Conservation (phyloP, 53 echinoderm and acorn worm species). For the Crossaster papposus region DNA sequence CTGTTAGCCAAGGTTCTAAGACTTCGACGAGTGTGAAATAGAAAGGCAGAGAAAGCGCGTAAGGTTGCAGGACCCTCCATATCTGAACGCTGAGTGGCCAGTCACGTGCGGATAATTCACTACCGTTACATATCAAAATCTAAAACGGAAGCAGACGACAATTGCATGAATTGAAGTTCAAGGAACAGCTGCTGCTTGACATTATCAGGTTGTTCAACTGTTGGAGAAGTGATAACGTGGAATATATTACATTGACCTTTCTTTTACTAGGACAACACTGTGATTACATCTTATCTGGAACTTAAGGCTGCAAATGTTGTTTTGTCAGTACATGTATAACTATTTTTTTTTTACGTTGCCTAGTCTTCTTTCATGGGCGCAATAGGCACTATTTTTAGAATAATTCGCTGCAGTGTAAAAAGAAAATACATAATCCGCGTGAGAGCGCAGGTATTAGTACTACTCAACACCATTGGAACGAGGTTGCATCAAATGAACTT, state of each 20-base stretch:
- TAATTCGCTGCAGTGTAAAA: too few species aligned
- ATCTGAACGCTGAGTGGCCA: neutral
- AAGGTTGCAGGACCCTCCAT: neutral
- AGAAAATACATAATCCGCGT: too few species aligned
- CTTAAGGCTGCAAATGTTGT: too few species aligned
- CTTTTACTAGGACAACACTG: neutral
- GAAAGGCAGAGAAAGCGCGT: neutral
- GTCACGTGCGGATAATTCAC: neutral
- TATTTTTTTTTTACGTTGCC: too few species aligned
- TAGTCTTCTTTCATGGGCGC: too few species aligned
- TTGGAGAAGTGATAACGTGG: neutral
- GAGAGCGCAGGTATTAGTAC: too few species aligned
- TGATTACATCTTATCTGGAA: neutral
- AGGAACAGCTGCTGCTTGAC: too few species aligned
- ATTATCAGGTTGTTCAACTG: neutral
- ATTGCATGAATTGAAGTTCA: neutral
- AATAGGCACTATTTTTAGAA: too few species aligned
- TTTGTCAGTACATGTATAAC: too few species aligned
- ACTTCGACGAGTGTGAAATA: constrained; percentile 16
- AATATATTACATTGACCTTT: neutral
- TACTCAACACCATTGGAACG: too few species aligned
- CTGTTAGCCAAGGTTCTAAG: neutral
- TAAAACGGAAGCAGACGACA: neutral
- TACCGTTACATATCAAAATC: neutral
- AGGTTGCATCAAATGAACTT: too few species aligned